Percentiles rank a stretch among this genome's conserved stretches.
phyloP scores from a whole-genome alignment of 1,140 invertebrate species.

The Drosophila baimaii region DNA sequence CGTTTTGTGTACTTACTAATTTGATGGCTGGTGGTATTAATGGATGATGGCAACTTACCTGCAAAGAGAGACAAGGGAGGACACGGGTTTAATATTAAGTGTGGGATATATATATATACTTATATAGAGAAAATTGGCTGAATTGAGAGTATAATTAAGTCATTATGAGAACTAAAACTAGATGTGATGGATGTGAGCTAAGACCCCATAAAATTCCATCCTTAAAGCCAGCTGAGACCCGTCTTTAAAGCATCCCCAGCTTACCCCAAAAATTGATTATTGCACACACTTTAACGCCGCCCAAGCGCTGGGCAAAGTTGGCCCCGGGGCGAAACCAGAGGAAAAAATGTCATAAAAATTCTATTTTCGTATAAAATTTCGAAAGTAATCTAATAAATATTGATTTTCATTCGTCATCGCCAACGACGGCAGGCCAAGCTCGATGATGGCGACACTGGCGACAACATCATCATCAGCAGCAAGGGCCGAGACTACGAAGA shows the following conservation, averaged over 20 bases:
- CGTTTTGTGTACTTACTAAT: constrained; percentile 82
- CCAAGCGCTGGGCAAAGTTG: constrained; percentile 36
- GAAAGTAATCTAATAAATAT: constrained; percentile 84
- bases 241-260: constrained; percentile 42
- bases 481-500: constrained; percentile 4
- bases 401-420: constrained; percentile 84
- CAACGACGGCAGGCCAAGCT: constrained; percentile 47
- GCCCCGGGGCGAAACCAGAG: constrained; percentile 28
- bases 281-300: constrained; percentile 41
- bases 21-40: constrained; percentile 81
- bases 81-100: constrained; percentile 62
- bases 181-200: constrained; percentile 24
- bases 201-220: not conserved
- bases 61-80: constrained; percentile 60
- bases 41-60: constrained; percentile 82
- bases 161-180: constrained; percentile 39
- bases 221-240: not conserved
- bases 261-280: constrained; percentile 56
- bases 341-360: constrained; percentile 81
- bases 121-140: constrained; percentile 46
- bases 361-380: constrained; percentile 84
- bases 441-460: constrained; percentile 58
- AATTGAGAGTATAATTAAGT: constrained; percentile 43
- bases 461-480: constrained; percentile 54
- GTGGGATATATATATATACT: too few relatives aligned